Evolutionary conservation across 2,888 invertebrate species (phyloP), one percentile per base, ranked within the genome.

Genomic region (Tenodera sinensis): DNA sequence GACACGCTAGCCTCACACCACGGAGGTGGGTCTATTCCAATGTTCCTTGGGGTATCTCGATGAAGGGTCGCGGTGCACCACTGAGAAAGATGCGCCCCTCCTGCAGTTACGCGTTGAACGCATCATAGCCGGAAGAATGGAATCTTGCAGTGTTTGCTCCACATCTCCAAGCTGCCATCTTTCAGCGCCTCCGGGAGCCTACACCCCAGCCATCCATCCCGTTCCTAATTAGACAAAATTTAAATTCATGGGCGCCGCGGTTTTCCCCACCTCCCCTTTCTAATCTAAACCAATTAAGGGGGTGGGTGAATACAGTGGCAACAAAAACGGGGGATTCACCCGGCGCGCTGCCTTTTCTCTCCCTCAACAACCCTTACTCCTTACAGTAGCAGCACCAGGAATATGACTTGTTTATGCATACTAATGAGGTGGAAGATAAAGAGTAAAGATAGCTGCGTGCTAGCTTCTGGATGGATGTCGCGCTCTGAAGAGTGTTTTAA

Each of bases 191-290:
- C 85, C n/a, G 47, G 42, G 85, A 34, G 47, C 25, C 85, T 85
- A 34, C 28, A 47, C 34, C 85, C n/a, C 54, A 87, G 28, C 71
- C 54, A 88, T 28, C 88, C 87, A 83, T 86, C 81, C 84, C 84
- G 89, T 54, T 88, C 87, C 90, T 90, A 90, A 90, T 90, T 90
- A 90, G 90, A 90, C 90, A 90, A 90, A 71, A 90, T 90, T 90
- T 90, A 90, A 90, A 90, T 90, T 90, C 90, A 90, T 90, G 90
- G 90, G 90, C 90, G 87, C 88, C 87, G 90, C 85, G 90, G 90
- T 90, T 90, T 90, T 90, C 89, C 71, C 82, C 81, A 85, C 85
- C 83, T 54, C 34, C 86, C 83, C 89, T 83, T 86, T 84, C 88
- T 82, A 88, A 54, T 88, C 88, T 89, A 89, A 89, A 89, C 90